Conservation (phyloP, 92 coral and sea anemone genomes). For the Epizoanthus scotinus region DNA sequence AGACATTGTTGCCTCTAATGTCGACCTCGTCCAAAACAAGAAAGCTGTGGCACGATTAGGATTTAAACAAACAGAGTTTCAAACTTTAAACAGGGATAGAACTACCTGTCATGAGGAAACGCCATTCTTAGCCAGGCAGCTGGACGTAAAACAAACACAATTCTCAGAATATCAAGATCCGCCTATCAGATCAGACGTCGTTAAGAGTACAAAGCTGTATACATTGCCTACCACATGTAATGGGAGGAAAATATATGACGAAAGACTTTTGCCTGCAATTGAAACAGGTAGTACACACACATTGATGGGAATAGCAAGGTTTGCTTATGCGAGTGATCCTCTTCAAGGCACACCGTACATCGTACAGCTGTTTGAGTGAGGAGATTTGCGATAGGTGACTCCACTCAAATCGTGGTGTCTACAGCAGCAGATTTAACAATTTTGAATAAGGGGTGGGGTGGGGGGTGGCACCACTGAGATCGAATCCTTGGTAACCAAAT, state of each 20-base stretch:
- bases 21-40: neutral
- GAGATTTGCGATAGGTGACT: no score
- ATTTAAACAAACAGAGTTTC: slow-evolving; percentile 11
- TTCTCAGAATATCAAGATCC: neutral
- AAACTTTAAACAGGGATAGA: neutral
- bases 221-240: slow-evolving; percentile 41
- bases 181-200: neutral
- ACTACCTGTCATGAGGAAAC: neutral
- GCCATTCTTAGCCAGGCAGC: neutral
- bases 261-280: slow-evolving; percentile 60
- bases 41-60: neutral
- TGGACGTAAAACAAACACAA: neutral
- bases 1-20: neutral
- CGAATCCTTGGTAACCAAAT: no score
- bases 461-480: no score
- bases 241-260: slow-evolving; percentile 68
- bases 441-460: no score
- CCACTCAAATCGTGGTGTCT: no score
- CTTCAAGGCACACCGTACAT: slow-evolving; percentile 59
- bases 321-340: neutral
- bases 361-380: slow-evolving; percentile 75
- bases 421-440: no score
- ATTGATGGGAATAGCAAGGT: neutral
- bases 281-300: neutral
- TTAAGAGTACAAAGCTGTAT: neutral